A percentile compares a stretch with the other conserved stretches of the same genome.
Evolutionary conservation across 2,113 vertebrate species (phyloP).

Genomic region (Leptosomus discolor): DNA sequence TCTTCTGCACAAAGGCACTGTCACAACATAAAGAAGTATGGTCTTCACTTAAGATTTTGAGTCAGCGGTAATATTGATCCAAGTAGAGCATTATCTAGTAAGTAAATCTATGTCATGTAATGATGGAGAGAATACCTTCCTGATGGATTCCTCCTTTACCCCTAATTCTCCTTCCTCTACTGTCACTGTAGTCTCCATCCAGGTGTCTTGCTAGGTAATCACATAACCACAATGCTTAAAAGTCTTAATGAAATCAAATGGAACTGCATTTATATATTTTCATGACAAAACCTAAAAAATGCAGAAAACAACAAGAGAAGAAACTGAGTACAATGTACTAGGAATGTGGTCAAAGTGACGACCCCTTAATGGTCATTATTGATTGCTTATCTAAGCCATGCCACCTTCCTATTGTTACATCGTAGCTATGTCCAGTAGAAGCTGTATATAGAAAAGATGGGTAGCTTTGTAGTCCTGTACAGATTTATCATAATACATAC

Average conservation of each 20-base stretch:
- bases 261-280: background rate
- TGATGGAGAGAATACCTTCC: background rate
- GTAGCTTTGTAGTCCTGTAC: background rate
- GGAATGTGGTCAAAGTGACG: fast-evolving
- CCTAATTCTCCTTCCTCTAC: background rate
- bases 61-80: background rate
- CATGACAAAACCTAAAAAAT: background rate
- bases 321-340: background rate
- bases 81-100: background rate
- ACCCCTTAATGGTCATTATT: background rate
- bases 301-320: background rate
- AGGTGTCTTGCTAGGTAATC: background rate
- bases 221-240: background rate
- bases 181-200: background rate
- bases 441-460: background rate
- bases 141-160: background rate
- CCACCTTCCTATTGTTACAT: background rate
- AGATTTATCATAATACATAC: background rate
- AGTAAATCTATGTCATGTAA: background rate
- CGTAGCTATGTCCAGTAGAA: background rate
- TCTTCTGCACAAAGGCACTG: background rate
- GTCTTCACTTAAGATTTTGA: background rate
- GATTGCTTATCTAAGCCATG: background rate
- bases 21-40: background rate
- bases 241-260: background rate